A percentile compares a stretch with the other conserved stretches of the same genome.
Conservation (phyloP, 2,888 invertebrate genomes). For the Pseudococcus longispinus region DNA sequence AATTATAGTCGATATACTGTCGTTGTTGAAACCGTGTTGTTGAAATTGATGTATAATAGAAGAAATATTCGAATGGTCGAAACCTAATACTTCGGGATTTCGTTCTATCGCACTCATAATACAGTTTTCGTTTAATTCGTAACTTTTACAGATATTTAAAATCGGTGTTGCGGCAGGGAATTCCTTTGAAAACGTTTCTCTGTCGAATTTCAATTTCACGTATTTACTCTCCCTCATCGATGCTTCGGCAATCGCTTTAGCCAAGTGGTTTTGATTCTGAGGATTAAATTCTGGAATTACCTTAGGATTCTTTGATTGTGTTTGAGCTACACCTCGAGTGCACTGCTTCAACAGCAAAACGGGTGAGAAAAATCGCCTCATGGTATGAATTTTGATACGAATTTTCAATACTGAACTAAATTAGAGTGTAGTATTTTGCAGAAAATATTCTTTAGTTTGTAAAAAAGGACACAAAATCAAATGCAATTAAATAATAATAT, state of each 20-base stretch:
- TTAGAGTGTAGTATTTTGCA: neutral
- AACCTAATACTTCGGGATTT: conserved; percentile 8
- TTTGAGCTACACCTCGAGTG: neutral
- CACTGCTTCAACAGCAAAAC: neutral
- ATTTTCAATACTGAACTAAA: neutral
- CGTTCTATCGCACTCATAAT: neutral
- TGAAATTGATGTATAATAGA: neutral
- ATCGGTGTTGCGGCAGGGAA: neutral
- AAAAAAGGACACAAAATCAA: too few relatives aligned
- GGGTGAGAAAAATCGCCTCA: neutral
- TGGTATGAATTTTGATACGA: neutral
- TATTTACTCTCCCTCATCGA: neutral
- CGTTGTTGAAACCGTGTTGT: neutral
- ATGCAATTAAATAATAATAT: neutral
- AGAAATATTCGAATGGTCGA: neutral
- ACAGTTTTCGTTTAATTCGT: neutral
- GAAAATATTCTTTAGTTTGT: neutral
- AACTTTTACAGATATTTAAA: neutral
- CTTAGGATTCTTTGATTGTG: neutral
- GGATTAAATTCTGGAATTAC: neutral
- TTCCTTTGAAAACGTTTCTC: neutral
- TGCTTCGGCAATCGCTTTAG: neutral
- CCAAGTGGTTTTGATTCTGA: neutral
- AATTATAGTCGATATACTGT: conserved; percentile 10
- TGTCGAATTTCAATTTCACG: neutral